Evolutionary conservation across 2,113 vertebrate species (phyloP), one percentile per base, ranked within the genome.

Genomic region (Daubentonia madagascariensis): DNA sequence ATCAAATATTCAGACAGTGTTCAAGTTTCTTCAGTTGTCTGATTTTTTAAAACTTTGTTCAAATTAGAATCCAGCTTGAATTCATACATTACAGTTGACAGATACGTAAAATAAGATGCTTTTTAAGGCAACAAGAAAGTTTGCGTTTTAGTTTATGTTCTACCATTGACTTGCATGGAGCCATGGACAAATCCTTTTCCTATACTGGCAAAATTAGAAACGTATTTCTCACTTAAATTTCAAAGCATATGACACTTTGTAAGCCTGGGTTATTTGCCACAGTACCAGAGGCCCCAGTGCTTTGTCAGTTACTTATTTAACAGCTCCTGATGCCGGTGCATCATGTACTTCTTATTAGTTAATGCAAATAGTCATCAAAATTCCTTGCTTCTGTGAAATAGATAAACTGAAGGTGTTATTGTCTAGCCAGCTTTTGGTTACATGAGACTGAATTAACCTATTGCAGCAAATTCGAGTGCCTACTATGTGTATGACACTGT

Each of bases 181-280:
- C 73, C 28, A 70, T 22, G 8, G 61, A 52, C 28, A 80, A 32
- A 91, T 80, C 16, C 37, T 91, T 32, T 80, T 81, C 91, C 70
- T 85, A n/a, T 50, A 80, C 30, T 86, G 57, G 32, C 92, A 93
- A 85, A 91, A 75, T 84, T 75, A 80, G 79, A 70, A 94, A 72
- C 23, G 8, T 68, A 9, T 52, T 90, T 94, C 90, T 70, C 45
- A 40, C 67, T 81, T 95, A 59, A 22, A 43, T 95, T 90, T 91
- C n/a, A 90, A 86, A 95, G 37, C 12, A 8, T 78, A 20, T 23
- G 40, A 86, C 18, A 70, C 13, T 84, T 52, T 32, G 61, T 84
- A 79, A 92, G 30, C 43, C 57, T 85, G 57, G 30, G 50, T 43
- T 93, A 43, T 84, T 96, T 92, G n/a, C 32, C 59, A 63, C 67